Evolutionary conservation across 2,888 invertebrate species (phyloP), one percentile per base, ranked within the genome.

Genomic region (Agelastica alni): DNA sequence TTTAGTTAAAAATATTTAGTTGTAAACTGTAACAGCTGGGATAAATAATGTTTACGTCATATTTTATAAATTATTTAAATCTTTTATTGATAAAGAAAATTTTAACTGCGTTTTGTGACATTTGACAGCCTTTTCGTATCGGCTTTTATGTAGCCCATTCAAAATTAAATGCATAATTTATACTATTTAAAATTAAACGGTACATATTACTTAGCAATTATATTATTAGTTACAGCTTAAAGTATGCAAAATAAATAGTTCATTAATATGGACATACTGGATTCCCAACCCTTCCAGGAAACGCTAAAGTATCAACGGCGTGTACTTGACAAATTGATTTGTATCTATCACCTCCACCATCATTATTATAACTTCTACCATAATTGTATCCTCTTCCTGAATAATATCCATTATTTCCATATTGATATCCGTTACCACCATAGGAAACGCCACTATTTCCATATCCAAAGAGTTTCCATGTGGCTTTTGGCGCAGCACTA

Each of bases 301-400:
- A 81, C 1, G 81, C 83, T 60, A 82, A 81, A 14, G 80, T 78
- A 71, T 84, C 80, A 1, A 82, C 77, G 65, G 84, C 83, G 60
- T 87, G 82, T 4, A 88, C 83, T 51, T 84, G 80, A 69, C 90
- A 90, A 60, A 90, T 84, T 44, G 86, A 83, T 68, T 84, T 85
- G 75, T 84, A 90, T 1, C 85, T 80, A 64, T 83, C 82, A 28
- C 78, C 79, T 10, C 77, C 82, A 65, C 67, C 70, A 49, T 60
- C 58, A 20, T 60, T 58, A 46, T 63, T 59, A n/a, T n/a, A n/a
- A 41, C 58, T 60, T 51, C 60, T 63, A 28, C 64, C 64, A 31
- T 58, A 45, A 20, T 58, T 43, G 16, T 51, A 37, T 32, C 59
- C 52, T 5, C 51, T 51, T 10, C 53, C 52, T 16, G 26, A 39